Evolutionary conservation across 2,888 invertebrate genomes (phyloP), one percentile per base, ranked within the genome.

Genomic region (Stenoptilia bipunctidactyla): DNA sequence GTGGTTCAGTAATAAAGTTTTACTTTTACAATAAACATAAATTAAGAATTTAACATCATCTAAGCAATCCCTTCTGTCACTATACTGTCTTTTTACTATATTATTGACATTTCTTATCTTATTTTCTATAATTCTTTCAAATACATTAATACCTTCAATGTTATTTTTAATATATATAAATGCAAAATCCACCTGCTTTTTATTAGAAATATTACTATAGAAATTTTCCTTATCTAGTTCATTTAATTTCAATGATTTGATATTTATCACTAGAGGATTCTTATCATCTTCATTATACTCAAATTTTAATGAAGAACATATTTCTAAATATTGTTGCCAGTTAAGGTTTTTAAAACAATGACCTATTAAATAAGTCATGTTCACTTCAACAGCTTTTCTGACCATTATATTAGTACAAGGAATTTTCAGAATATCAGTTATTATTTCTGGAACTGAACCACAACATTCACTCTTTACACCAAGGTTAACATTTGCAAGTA

Each of bases 361-460:
- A 2, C 57, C 63, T 39, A 76, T 46, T 49, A 77, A 67, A 39
- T 57, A 27, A 27, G 65, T 49, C 10, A 79, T 49, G 44, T 80
- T 73, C 1, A 58, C 45, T 36, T 63, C 56, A 13, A 70, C 47
- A 30, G 69, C 71, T 53, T 66, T 71, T 48, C 76, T 68, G 35
- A 82, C 50, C 2, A 65, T 47, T n/a, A 71, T 46, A 54, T 62
- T 72, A 43, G 75, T 82, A 47, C 77, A 80, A 1, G 70, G 62
- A 36, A 67, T 52, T 53, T 72, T 74, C 9, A 73, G 48, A 40
- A 80, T 56, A 12, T 66, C 58, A 41, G 42, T 54, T 10, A 72
- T 38, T 15, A 48, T 48, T 40, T 55, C 42, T 9, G 48, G 20
- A 20, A 20, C 20, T n/a, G n/a, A 20, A 20, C 3, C 8, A 8